Evolutionary conservation across 2,797 vertebrate genomes (phyloP), one percentile per base, ranked within the genome.

Genomic region (Tenualosa ilisha): DNA sequence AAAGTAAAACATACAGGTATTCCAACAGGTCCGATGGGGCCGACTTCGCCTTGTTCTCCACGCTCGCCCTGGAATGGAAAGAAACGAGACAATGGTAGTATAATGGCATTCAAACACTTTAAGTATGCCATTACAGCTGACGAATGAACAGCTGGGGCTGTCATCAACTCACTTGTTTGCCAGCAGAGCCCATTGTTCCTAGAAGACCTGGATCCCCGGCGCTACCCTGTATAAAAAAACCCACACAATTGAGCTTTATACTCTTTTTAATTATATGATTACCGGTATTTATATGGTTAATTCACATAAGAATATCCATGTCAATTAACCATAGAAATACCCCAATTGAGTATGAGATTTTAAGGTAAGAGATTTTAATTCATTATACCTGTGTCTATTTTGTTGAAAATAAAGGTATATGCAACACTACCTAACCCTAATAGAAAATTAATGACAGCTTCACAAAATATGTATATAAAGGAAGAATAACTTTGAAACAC

Each of bases 31-130:
- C 98, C 98, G 56, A 93, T 81, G 63, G 97, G 93, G 90, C 98
- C 98, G 54, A 95, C 26, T 91, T 96, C 97, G 82, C 98, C 98
- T 81, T 96, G 95, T 7, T 96, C 96, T 61, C 98, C 98, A 0
- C 94, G 97, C 51, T 97, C 96, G 79, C 98, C 98, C 98, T 99
- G 89, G 89, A 84, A 49, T 88, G 20, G 87, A 59, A 81, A 54
- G 46, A 22, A 17, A 22, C 50, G 8, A 46, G 17, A 79, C 72
- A 46, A 46, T 22, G 72, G 72, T 8, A 79, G 72, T 3, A 20
- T 46, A 46, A 43, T 79, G 72, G 37, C 17, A 40, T 46, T 17
- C 40, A 0, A 79, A 79, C 68, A 43, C 72, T 40, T 6, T 7
- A 43, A 46, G 37, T 22, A 9, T 17, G 37, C 1, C 31, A 24